phyloP scores from a whole-genome alignment of 2,113 vertebrate genomes.

The Dipodomys stephensi region DNA sequence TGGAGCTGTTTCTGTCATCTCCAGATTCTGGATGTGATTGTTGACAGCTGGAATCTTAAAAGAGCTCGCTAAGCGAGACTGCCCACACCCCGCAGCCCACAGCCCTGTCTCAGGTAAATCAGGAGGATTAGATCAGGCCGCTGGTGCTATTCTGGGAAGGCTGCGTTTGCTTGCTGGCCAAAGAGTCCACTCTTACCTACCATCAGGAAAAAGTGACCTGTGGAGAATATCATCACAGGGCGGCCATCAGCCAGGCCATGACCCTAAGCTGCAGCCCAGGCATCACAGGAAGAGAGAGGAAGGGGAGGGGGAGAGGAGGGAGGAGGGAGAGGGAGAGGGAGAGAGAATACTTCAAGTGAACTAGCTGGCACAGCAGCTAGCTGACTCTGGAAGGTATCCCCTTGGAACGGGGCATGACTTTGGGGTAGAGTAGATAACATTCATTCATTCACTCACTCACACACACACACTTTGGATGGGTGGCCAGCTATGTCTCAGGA shows the following conservation, averaged over 20 bases:
- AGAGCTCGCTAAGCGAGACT: conserved; percentile 64
- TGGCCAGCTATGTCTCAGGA: rapidly evolving
- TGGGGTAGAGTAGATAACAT: neutral
- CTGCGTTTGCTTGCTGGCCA: neutral
- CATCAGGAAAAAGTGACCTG: rapidly evolving
- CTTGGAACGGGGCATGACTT: neutral
- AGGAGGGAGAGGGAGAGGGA: too few relatives aligned
- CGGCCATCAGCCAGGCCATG: neutral
- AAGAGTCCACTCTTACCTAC: neutral
- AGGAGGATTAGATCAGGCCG: neutral
- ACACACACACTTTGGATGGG: neutral
- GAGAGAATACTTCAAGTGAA: rapidly evolving
- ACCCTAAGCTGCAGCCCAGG: rapidly evolving
- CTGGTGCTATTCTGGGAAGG: neutral
- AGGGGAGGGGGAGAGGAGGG: too few relatives aligned
- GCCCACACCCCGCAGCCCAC: neutral
- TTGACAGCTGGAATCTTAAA: conserved; percentile 74
- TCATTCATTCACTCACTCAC: too few relatives aligned
- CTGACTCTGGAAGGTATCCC: neutral
- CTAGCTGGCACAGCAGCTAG: rapidly evolving
- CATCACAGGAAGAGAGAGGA: rapidly evolving
- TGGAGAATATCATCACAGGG: neutral
- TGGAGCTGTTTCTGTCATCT: conserved; percentile 1
- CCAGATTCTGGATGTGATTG: conserved; percentile 62
- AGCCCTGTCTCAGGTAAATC: neutral